Base-by-base conservation (phyloP, 1,140 invertebrate genomes). In the Limonius californicus region DNA sequence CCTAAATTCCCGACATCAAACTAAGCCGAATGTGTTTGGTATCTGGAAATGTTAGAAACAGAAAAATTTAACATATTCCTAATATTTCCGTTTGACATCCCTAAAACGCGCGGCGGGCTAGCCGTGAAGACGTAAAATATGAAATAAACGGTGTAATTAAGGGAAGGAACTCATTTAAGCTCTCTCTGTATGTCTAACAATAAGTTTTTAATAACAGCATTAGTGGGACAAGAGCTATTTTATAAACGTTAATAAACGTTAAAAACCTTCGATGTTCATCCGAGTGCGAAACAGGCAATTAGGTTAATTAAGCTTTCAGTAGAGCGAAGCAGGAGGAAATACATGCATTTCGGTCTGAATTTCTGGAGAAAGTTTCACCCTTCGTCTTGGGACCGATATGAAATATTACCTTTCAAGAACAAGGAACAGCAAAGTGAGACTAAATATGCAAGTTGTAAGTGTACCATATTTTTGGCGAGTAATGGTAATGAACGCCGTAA, bases 241-340 rank as follows among this genome's bases (percentile, higher is more conserved):
- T 12, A 19, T 39, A 16, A 56, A 56, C 61, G 45, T 32, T 56
- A 63, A 61, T 64, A 67, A 67, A 64, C 65, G 65, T 64, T 67
- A 67, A 67, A 67, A 67, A 67, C 59, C 62, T 54, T 55, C 54
- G 57, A 57, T 63, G 63, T 56, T 61, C 54, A 65, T 55, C 61
- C 54, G 60, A 61, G 66, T 63, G 64, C 61, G 64, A 68, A 68
- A 68, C 64, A 61, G 59, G 61, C 64, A 68, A 68, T 66, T 68
- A 68, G 59, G 64, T 68, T 68, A 68, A 68, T 68, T 68, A 68
- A 68, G 64, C 47, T 59, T 64, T 66, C 57, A 60, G 62, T 55
- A 55, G 57, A 35, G 62, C 56, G 65, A 61, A 57, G 23, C 35
- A 39, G 47, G 61, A 57, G 64, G 54, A 64, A 66, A 63, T 57